These are phyloP conservation scores for Psittacula cyanocephala DNA, from an alignment of 2,113 vertebrate genomes.

Conservation along the genomic window DNA sequence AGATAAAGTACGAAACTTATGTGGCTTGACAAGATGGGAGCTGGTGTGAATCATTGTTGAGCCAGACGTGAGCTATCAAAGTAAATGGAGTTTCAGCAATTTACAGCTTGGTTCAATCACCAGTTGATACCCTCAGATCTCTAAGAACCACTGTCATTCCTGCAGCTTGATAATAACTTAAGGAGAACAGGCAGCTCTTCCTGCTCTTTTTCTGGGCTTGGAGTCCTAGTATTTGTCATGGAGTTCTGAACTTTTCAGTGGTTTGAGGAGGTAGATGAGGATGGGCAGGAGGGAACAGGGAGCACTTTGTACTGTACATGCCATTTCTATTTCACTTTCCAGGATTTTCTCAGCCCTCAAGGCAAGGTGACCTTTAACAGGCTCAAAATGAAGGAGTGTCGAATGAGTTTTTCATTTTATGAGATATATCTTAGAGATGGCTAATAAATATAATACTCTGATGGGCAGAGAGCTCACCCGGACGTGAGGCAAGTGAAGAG, in stretches of 20 bases:
- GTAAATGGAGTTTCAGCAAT: not conserved
- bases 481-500: not conserved
- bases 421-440: not conserved
- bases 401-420: not conserved
- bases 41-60: rapidly evolving
- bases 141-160: not conserved
- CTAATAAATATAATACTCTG: not conserved
- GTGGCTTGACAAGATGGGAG: not conserved
- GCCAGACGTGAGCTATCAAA: not conserved
- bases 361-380: conserved; percentile 5
- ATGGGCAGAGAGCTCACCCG: not conserved
- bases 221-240: not conserved
- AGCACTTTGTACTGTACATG: not conserved
- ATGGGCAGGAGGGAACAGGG: not conserved
- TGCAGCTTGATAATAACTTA: not conserved
- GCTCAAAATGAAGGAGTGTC: not conserved
- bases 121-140: not conserved
- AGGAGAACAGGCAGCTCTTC: not conserved
- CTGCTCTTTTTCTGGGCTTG: not conserved
- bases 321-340: not conserved
- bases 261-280: not conserved
- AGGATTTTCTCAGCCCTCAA: not conserved
- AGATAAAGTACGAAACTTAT: not conserved
- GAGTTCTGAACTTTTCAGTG: not conserved
- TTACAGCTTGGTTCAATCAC: rapidly evolving